These are phyloP conservation scores for Lepisosteus oculatus DNA, from an alignment of 2,113 vertebrate species.

Conservation along the genomic window DNA sequence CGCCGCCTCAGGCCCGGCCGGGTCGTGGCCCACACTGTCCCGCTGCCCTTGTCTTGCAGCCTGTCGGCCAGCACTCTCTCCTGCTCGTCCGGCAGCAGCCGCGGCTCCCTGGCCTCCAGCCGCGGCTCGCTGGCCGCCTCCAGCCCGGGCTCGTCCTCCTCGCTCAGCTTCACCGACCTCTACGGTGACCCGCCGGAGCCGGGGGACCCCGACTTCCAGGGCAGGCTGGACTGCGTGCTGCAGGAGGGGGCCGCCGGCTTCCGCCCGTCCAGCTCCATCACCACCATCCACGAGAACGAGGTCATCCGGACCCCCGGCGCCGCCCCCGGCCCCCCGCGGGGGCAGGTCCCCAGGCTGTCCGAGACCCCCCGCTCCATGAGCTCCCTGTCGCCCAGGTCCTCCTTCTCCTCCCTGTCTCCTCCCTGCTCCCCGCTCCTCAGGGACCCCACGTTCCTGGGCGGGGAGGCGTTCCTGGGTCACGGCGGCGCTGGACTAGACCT, in stretches of 20 bases:
- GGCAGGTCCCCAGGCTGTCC: constrained; percentile 74
- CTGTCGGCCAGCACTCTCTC: constrained; percentile 92
- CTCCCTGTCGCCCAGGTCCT: constrained; percentile 89
- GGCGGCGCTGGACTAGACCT: constrained; percentile 71
- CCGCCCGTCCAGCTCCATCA: constrained; percentile 87
- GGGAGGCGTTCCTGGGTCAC: constrained; percentile 73
- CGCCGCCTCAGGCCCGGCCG: too few species aligned
- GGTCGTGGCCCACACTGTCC: too few species aligned
- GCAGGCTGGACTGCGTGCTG: constrained; percentile 85
- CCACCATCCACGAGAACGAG: constrained; percentile 92
- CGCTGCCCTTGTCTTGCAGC: constrained; percentile 48
- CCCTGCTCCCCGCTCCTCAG: constrained; percentile 87
- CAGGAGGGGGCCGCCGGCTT: constrained; percentile 76
- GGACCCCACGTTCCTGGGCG: constrained; percentile 71
- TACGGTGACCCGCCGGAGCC: constrained; percentile 84
- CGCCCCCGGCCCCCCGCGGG: constrained; percentile 46
- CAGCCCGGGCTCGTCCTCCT: constrained; percentile 85
- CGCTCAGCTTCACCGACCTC: constrained; percentile 89
- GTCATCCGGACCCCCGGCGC: constrained; percentile 67
- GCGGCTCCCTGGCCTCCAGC: constrained; percentile 86
- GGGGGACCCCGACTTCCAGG: constrained; percentile 83
- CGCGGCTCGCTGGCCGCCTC: constrained; percentile 87
- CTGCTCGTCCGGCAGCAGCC: constrained; percentile 91
- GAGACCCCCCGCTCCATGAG: constrained; percentile 89
- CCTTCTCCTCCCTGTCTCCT: constrained; percentile 89